A percentile compares a stretch with the other conserved stretches of the same genome.
Evolutionary conservation across 2,113 vertebrate species (phyloP).

Genomic region (Thermophis baileyi): DNA sequence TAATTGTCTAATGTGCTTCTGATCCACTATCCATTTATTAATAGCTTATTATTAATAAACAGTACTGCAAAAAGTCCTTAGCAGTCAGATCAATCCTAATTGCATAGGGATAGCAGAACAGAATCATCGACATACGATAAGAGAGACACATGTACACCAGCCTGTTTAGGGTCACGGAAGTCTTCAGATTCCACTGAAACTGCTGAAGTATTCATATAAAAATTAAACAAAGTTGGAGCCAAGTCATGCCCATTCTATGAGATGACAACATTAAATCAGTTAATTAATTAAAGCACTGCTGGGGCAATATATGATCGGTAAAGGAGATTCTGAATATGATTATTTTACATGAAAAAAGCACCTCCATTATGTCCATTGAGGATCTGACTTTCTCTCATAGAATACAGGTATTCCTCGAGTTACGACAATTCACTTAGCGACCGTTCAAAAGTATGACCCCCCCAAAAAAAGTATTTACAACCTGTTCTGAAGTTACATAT

Average conservation of each 20-base stretch:
- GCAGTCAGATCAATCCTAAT: neutral
- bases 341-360: neutral
- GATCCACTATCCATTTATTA: neutral
- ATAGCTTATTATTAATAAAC: neutral
- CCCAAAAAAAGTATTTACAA: no score
- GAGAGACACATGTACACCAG: neutral
- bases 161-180: neutral
- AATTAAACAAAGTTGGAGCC: neutral
- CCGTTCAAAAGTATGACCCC: no score
- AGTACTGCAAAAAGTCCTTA: neutral
- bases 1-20: neutral
- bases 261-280: neutral
- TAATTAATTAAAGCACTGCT: neutral
- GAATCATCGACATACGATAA: neutral
- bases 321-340: neutral
- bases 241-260: neutral
- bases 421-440: no score
- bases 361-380: neutral
- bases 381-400: neutral
- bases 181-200: neutral
- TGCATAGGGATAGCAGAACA: neutral
- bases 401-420: no score
- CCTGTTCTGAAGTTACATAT: no score
- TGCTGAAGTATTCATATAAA: neutral
- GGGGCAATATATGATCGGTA: neutral